Base-by-base conservation (phyloP, 2,888 invertebrate genomes). In the Drosophila meridiana region DNA sequence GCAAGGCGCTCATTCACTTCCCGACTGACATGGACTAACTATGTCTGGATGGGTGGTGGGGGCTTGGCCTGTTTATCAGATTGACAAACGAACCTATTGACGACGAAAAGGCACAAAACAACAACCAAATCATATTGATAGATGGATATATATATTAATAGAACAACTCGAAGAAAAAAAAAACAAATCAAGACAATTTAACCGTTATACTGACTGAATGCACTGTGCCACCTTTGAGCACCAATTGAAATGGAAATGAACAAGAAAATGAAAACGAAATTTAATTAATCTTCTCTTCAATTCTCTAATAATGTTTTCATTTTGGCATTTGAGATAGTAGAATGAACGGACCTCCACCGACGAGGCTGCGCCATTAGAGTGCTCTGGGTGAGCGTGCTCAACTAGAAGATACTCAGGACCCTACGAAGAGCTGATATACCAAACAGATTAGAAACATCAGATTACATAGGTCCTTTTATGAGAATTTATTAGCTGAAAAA, bases 61-160 rank as follows among this genome's bases (percentile, higher is more conserved):
- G 34, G 53, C 5, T 50, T 50, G 34, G 45, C 65, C 69, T 76
- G 76, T 73, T 79, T 81, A 78, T 73, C 81, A 78, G 73, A 69
- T 77, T 81, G 78, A 79, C 81, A 79, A 79, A 74, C 79, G 76
- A 82, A 82, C 68, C 60, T 74, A 79, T 82, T 80, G 82, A 81
- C 67, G 70, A 52, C 65, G 53, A 50, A 69, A 52, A 60, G 34
- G 56, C 20, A 58, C 32, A 57, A 47, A 56, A 42, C 36, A 66
- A 67, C 76, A 77, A 62, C 36, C 64, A 28, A 38, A 62, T 13
- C 5, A 28, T n/a, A 32, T 8, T 40, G 6, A 40, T 32, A 50
- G 20, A 52, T 20, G 20, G 11, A 34, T 52, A 38, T 20, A n/a
- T 14, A 38, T 20, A 48, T 30, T 48, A 8, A 36, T n/a, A 11